Percentiles rank a stretch among this genome's conserved stretches.
phyloP scores from a whole-genome alignment of 2,888 invertebrate genomes.

The Falcaria lacertinaria region DNA sequence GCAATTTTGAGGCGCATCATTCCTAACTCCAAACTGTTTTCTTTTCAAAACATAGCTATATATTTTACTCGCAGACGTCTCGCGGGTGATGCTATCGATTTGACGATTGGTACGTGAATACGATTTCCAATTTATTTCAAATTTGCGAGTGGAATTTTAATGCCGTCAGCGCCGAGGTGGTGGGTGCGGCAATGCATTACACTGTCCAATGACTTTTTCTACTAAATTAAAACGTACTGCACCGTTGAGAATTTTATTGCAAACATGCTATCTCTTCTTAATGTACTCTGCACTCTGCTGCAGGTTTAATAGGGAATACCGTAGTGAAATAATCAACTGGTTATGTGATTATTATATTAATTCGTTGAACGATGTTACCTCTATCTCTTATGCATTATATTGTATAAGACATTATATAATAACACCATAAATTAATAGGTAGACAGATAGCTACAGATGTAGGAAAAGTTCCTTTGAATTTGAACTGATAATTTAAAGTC shows the following conservation, averaged over 20 bases:
- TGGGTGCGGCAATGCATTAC: constrained; percentile 24
- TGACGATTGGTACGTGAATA: constrained; percentile 49
- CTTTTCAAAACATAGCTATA: constrained; percentile 43
- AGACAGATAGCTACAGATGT: too few relatives aligned
- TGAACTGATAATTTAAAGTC: too few relatives aligned
- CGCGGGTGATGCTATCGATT: constrained; percentile 55
- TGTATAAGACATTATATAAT: too few relatives aligned
- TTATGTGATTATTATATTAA: too few relatives aligned
- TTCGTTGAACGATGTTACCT: too few relatives aligned
- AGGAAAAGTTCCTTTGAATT: too few relatives aligned
- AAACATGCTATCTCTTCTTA: too few relatives aligned
- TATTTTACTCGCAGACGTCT: constrained; percentile 33
- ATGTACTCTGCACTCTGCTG: too few relatives aligned
- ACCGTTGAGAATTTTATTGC: constrained; percentile 24
- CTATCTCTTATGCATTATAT: too few relatives aligned
- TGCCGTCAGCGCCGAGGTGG: constrained; percentile 20
- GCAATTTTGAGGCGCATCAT: constrained; percentile 33
- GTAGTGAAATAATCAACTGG: too few relatives aligned
- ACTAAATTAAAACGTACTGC: constrained; percentile 35
- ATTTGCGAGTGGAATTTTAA: constrained; percentile 55
- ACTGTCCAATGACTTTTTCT: constrained; percentile 26
- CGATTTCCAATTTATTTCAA: constrained; percentile 55
- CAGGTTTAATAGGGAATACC: too few relatives aligned
- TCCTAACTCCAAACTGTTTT: constrained; percentile 29
- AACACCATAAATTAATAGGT: too few relatives aligned